phyloP scores from a whole-genome alignment of 2,888 invertebrate genomes.

The Drosophila peninsularis region DNA sequence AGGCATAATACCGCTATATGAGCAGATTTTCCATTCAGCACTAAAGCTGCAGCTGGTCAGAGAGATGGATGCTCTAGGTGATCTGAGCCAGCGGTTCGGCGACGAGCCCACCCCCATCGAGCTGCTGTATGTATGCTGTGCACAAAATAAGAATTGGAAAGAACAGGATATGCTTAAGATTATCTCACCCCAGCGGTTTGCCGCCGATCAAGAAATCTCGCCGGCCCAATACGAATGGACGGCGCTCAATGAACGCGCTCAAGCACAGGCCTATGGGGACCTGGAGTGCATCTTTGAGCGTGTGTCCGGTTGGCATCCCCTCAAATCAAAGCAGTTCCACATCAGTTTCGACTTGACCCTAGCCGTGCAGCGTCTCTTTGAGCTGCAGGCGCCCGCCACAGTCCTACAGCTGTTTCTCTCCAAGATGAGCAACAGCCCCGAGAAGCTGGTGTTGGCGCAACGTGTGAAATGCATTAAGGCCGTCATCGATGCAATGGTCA shows the following conservation, averaged over 20 bases:
- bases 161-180: slow-evolving; percentile 72
- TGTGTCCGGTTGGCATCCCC: slow-evolving; percentile 81
- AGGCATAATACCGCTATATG: slow-evolving; percentile 72
- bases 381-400: slow-evolving; percentile 81
- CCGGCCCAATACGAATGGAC: slow-evolving; percentile 90
- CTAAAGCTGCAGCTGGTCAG: slow-evolving; percentile 74
- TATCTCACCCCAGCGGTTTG: slow-evolving; percentile 80
- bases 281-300: slow-evolving; percentile 82
- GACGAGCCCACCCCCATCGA: slow-evolving; percentile 80
- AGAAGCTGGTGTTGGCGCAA: slow-evolving; percentile 79
- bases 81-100: slow-evolving; percentile 54
- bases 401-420: slow-evolving; percentile 83
- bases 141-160: slow-evolving; percentile 83
- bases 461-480: slow-evolving; percentile 83
- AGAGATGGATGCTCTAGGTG: slow-evolving; percentile 61
- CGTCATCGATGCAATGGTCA: slow-evolving; percentile 82
- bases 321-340: slow-evolving; percentile 83
- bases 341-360: slow-evolving; percentile 83
- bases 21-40: slow-evolving; percentile 78
- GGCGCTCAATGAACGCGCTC: slow-evolving; percentile 86
- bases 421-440: slow-evolving; percentile 80
- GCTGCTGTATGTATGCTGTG: slow-evolving; percentile 79
- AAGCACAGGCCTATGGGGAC: slow-evolving; percentile 83
- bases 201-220: slow-evolving; percentile 85
- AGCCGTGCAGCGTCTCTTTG: slow-evolving; percentile 80